Conservation (phyloP, 1,140 invertebrate species). For the Ladona fulva region DNA sequence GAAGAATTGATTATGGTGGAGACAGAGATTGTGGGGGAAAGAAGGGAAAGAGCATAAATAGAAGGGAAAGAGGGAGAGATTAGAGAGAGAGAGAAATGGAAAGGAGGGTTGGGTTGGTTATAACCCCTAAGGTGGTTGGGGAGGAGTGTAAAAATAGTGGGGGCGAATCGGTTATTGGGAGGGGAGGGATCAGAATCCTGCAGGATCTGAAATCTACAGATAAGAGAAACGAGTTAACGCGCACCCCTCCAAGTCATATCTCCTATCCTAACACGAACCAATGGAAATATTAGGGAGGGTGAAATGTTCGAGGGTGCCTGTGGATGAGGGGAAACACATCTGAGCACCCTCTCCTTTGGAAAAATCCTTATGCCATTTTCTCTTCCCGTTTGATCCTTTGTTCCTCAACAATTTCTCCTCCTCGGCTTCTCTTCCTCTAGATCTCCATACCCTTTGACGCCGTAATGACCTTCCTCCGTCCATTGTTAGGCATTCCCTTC, state of each 20-base stretch:
- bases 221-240: not conserved
- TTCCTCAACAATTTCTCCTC: too few relatives aligned
- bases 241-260: not conserved
- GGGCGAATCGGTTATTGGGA: not conserved
- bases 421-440: too few relatives aligned
- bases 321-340: too few relatives aligned
- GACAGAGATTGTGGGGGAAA: not conserved
- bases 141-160: not conserved
- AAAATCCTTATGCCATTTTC: too few relatives aligned
- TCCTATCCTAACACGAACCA: too few relatives aligned
- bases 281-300: too few relatives aligned
- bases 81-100: not conserved
- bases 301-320: too few relatives aligned
- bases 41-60: not conserved
- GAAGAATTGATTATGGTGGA: not conserved
- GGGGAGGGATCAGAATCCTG: not conserved
- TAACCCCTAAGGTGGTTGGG: not conserved
- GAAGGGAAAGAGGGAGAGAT: not conserved
- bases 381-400: too few relatives aligned
- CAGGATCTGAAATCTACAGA: slow-evolving; percentile 9
- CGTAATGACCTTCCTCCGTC: too few relatives aligned
- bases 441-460: too few relatives aligned
- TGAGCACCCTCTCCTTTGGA: too few relatives aligned
- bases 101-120: not conserved
- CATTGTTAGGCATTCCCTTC: too few relatives aligned